Evolutionary conservation across 2,888 invertebrate genomes (phyloP), one percentile per base, ranked within the genome.

Genomic region (Agonopterix heracliana): DNA sequence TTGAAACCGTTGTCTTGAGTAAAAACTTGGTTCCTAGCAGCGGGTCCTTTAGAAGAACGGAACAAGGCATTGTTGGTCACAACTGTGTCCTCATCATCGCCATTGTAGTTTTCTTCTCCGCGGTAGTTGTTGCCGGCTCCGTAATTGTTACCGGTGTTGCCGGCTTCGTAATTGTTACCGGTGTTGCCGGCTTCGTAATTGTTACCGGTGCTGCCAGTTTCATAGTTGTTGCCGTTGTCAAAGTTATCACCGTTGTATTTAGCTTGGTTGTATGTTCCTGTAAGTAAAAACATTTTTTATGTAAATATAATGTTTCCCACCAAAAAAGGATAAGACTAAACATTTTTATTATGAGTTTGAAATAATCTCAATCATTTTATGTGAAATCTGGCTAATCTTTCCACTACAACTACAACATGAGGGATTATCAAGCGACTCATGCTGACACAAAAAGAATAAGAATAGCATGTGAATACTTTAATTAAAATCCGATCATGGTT

Each of bases 211-310:
- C 34, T 38, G 35, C 48, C 46, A n/a, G n/a, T n/a, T n/a, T 26
- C 26, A 26, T 5, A 26, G 44, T 46, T 45, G 44, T 52, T 54
- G 5, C 48, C 46, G 47, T 53, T 54, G 13, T 47, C 50, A 17
- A 43, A 50, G 17, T 46, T 46, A 8, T 34, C 41, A 34, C 14
- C 59, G 41, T 55, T 61, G 52, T 81, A 86, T 66, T 84, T 86
- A 12, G 55, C 74, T 54, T 77, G 81, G 48, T 67, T 78, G 71
- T 86, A 87, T 0, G 79, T 76, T 13, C 86, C 87, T 86, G 67
- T 3, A 54, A 54, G 5, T 38, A 12, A 26, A 38, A 38, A 38
- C 7, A 26, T 26, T 5, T 26, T 5, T 1, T 7, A 26, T 26
- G 7, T 26, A 5, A 26, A 5, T 26, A 26, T 5, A 26, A 26